Evolutionary conservation across 2,113 vertebrate genomes (phyloP).

Genomic region (Illadopsis cleaveri): DNA sequence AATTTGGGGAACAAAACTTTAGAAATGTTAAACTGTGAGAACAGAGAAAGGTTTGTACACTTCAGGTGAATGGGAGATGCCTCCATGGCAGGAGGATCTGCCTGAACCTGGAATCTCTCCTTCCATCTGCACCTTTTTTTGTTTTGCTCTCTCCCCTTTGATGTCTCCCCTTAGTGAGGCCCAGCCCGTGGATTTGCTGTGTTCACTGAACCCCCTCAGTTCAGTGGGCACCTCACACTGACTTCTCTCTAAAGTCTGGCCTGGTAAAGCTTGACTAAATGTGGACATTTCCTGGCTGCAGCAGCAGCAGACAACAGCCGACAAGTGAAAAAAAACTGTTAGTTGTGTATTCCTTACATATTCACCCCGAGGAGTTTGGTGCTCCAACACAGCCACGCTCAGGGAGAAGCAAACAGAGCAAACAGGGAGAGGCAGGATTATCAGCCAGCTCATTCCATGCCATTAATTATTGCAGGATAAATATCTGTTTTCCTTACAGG

Average conservation of each 20-base stretch:
- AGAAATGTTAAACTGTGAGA: not conserved
- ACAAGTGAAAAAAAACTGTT: not conserved
- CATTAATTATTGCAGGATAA: constrained; percentile 10
- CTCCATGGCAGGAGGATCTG: not conserved
- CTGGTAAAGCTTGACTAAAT: not conserved
- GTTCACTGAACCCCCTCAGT: not conserved
- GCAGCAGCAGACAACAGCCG: not conserved
- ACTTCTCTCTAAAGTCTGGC: not conserved
- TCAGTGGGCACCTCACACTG: not conserved
- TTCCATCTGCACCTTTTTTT: not conserved
- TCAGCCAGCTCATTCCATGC: not conserved
- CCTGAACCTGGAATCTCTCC: not conserved
- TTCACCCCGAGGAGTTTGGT: not conserved
- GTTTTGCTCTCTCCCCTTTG: not conserved
- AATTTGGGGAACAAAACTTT: not conserved
- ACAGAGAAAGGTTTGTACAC: not conserved
- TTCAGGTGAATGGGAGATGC: not conserved
- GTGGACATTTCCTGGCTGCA: not conserved
- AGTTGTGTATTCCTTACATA: not conserved
- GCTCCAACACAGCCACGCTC: not conserved
- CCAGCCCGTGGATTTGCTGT: not conserved
- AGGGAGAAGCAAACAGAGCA: not conserved
- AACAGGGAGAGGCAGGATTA: not conserved
- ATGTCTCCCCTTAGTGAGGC: not conserved
- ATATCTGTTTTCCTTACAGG: not conserved